These are phyloP conservation scores for Whitmania pigra DNA, from an alignment of 1,140 invertebrate genomes.

Conservation along the genomic window DNA sequence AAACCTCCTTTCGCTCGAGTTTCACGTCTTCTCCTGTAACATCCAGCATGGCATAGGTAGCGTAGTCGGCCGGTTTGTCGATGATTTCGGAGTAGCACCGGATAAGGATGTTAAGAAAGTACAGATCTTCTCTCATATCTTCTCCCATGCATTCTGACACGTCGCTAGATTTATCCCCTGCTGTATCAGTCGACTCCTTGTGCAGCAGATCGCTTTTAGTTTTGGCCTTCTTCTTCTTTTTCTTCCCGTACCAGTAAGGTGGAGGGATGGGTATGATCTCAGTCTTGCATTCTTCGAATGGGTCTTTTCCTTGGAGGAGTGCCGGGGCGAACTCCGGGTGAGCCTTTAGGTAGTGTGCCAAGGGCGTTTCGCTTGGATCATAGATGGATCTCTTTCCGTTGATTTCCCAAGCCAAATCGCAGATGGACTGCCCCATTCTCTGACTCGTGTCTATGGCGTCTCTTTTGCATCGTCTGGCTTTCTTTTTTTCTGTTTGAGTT, in stretches of 20 bases:
- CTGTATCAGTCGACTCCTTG: neutral
- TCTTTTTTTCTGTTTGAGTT: too few relatives aligned
- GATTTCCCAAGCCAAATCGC: neutral
- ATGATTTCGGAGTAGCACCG: neutral
- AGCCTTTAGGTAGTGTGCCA: neutral
- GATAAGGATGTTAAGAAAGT: neutral
- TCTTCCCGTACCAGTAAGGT: neutral
- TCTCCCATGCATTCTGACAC: neutral
- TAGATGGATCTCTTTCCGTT: constrained; percentile 5
- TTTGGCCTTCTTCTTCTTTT: neutral
- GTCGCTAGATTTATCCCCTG: neutral
- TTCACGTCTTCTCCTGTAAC: too few relatives aligned
- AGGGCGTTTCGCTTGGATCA: constrained; percentile 1
- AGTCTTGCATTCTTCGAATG: neutral
- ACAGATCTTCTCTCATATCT: neutral
- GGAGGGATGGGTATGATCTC: neutral
- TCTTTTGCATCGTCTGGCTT: too few relatives aligned
- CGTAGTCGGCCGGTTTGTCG: neutral
- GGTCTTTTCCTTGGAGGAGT: neutral
- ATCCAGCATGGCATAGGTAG: neutral
- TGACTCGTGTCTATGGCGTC: too few relatives aligned
- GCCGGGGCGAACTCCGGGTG: neutral
- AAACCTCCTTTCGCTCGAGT: neutral
- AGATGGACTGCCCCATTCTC: neutral
- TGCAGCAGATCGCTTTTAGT: neutral